phyloP scores from a whole-genome alignment of 2,888 invertebrate species.

The Epirrhoe tristata region DNA sequence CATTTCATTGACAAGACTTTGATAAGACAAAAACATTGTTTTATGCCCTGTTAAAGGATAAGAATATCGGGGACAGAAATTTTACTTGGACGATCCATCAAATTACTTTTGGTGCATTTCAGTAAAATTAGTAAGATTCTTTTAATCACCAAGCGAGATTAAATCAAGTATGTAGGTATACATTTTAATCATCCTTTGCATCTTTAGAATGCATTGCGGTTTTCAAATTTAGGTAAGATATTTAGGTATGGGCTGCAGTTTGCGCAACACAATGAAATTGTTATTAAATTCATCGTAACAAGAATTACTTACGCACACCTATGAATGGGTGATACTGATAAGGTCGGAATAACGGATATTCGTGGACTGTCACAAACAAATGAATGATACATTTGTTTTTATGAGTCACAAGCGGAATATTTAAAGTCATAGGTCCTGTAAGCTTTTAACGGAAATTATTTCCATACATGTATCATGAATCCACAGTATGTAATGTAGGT shows the following conservation, averaged over 20 bases:
- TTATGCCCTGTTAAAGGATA: too few species aligned
- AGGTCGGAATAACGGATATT: constrained; percentile 58
- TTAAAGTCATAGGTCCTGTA: constrained; percentile 62
- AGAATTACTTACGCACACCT: constrained; percentile 43
- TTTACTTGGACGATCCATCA: too few species aligned
- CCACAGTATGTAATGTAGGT: constrained; percentile 47
- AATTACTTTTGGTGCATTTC: too few species aligned
- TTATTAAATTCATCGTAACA: constrained; percentile 49
- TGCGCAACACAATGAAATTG: constrained; percentile 54
- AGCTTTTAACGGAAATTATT: constrained; percentile 67
- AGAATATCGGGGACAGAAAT: too few species aligned
- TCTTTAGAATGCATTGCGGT: too few species aligned
- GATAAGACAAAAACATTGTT: too few species aligned
- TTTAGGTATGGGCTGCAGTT: constrained; percentile 39
- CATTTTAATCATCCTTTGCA: too few species aligned
- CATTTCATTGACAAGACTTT: too few species aligned
- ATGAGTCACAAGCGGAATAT: constrained; percentile 62
- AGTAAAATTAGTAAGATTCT: too few species aligned
- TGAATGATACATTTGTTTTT: constrained; percentile 57
- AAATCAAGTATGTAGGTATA: too few species aligned
- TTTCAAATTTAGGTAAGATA: background rate
- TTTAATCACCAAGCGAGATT: too few species aligned
- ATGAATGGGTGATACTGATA: constrained; percentile 59
- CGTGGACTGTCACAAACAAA: constrained; percentile 47
- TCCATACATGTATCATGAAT: constrained; percentile 69